Percentiles rank a stretch among this genome's conserved stretches.
Conservation (phyloP, 2,888 invertebrate species). For the Torymus auratus region DNA sequence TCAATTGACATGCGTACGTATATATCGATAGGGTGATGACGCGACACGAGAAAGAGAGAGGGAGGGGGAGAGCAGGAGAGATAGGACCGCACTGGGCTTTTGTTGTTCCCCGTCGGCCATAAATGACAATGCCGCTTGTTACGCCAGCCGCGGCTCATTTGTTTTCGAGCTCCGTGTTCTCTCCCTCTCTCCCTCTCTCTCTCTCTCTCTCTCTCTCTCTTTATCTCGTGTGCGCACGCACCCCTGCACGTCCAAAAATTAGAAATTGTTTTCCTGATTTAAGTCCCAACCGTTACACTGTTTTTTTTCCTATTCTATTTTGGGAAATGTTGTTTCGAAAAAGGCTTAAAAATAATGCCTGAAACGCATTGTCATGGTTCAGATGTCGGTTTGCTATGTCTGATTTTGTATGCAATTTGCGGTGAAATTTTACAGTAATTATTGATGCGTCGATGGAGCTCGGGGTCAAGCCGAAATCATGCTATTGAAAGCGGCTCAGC, state of each 20-base stretch:
- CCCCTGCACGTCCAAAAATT: not conserved
- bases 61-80: too few relatives aligned
- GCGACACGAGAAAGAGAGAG: too few relatives aligned
- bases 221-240: not conserved
- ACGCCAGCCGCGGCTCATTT: constrained; percentile 12
- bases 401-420: not conserved
- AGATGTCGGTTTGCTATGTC: not conserved
- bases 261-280: constrained; percentile 31
- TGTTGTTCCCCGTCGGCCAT: constrained; percentile 16
- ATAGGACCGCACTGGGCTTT: constrained; percentile 3
- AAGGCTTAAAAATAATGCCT: too few relatives aligned
- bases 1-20: constrained; percentile 35
- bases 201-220: not conserved
- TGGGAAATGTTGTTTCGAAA: too few relatives aligned
- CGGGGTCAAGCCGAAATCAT: too few relatives aligned
- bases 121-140: constrained; percentile 48
- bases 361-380: too few relatives aligned
- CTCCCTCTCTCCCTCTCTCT: not conserved
- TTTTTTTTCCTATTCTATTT: too few relatives aligned
- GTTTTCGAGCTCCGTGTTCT: not conserved
- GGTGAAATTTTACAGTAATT: too few relatives aligned
- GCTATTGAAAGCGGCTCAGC: too few relatives aligned
- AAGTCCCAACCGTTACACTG: too few relatives aligned
- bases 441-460: too few relatives aligned
- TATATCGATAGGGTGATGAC: too few relatives aligned